Base-by-base conservation (phyloP, 2,113 vertebrate genomes). In the Sorex fumeus region DNA sequence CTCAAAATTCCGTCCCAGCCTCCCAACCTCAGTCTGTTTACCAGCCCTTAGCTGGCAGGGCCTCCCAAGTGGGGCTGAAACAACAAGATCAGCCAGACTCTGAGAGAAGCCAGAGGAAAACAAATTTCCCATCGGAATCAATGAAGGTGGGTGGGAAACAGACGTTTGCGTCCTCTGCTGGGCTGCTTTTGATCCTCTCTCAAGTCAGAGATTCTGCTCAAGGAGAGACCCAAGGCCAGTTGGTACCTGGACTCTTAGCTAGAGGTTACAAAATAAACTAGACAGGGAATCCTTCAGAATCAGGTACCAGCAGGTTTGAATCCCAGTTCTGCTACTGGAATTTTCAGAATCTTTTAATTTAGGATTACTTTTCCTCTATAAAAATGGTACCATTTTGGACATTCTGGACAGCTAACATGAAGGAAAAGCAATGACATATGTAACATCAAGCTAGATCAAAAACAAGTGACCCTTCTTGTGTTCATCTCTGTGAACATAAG, bases 21-120 rank as follows among this genome's bases (percentile, higher is more conserved):
- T 95, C 96, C 96, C 97, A 97, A 90, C 92, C 97, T 94, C 95
- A 92, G 87, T 96, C 96, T 96, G 97, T 97, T 98, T 98, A 97
- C 97, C 95, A 95, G 97, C 96, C 96, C 86, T 67, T 47, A 96
- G 97, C 97, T 97, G 97, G 95, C 93, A 88, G 94, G 96, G 97
- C 97, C 97, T 97, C 96, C 97, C 97, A 97, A 95, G 88, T 95
- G 97, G 96, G 97, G 88, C 97, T 98, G 97, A 97, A 97, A 97
- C 97, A 96, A 96, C 95, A 93, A 74, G 92, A 94, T 84, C 87
- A 81, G 50, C 95, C 92, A 96, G 97, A 95, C 96, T 97, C 88
- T 0, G 47, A 32, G 84, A 95, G 95, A 97, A 97, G 96, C 92
- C 96, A 94, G 94, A 93, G 96, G 89, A 94, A 97, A 97, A 98